Evolutionary conservation across 1,140 invertebrate species (phyloP).

Genomic region (Meloidogyne hapla): DNA sequence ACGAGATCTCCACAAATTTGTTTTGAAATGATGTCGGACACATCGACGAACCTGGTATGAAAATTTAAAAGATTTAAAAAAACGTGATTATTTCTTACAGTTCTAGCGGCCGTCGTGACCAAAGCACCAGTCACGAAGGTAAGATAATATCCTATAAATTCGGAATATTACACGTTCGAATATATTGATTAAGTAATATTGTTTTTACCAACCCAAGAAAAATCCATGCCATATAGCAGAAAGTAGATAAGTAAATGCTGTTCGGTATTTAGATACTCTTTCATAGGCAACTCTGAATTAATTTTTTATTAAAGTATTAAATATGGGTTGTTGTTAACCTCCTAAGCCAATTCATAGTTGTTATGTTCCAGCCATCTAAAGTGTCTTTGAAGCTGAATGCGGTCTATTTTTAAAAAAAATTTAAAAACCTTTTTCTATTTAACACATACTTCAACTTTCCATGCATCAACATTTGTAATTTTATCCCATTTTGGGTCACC

Average conservation of each 20-base stretch:
- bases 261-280: conserved; percentile 70
- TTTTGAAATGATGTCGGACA: conserved; percentile 47
- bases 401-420: conserved; percentile 30
- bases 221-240: conserved; percentile 89
- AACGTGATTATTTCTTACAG: conserved; percentile 67
- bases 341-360: conserved; percentile 79
- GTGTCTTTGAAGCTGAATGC: conserved; percentile 63
- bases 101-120: conserved; percentile 79
- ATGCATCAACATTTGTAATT: conserved; percentile 85
- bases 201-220: conserved; percentile 64
- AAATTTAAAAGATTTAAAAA: background rate
- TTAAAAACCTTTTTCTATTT: background rate
- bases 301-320: background rate
- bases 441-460: conserved; percentile 79
- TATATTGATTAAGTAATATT: background rate
- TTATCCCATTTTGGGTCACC: conserved; percentile 79
- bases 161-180: too few species aligned
- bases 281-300: conserved; percentile 78
- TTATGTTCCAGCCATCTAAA: conserved; percentile 84
- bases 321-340: background rate
- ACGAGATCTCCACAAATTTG: background rate
- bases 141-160: conserved; percentile 75
- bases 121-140: conserved; percentile 85
- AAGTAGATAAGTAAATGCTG: conserved; percentile 76
- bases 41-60: conserved; percentile 41